Percentiles rank a stretch among this genome's conserved stretches.
Conservation (phyloP, 2,888 invertebrate species). For the Nephrotoma appendiculata region DNA sequence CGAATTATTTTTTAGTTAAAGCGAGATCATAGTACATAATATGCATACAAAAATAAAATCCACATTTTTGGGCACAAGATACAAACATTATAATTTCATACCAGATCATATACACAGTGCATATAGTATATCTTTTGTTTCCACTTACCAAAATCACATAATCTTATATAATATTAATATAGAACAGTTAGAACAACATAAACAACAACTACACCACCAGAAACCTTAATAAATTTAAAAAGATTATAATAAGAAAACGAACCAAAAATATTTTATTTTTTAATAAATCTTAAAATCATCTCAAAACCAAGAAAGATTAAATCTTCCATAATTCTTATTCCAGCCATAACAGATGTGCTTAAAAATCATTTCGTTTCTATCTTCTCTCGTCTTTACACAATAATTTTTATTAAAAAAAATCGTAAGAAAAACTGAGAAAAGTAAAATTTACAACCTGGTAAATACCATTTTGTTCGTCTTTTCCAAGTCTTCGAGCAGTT, state of each 20-base stretch:
- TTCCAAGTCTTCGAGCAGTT: not conserved
- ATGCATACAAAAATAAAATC: not conserved
- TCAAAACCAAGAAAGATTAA: not conserved
- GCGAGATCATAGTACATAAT: not conserved
- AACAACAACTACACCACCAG: not conserved
- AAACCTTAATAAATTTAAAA: not conserved
- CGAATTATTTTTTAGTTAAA: not conserved
- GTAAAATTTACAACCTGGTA: not conserved
- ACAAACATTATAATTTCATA: not conserved
- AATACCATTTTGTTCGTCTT: not conserved
- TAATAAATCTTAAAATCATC: not conserved
- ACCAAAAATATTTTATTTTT: not conserved
- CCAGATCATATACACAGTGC: not conserved
- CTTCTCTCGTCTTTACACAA: not conserved
- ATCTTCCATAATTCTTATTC: not conserved
- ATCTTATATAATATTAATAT: not conserved
- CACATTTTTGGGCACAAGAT: not conserved
- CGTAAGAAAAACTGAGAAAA: not conserved
- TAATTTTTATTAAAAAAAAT: not conserved
- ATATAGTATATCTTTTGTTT: not conserved
- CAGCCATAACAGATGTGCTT: not conserved
- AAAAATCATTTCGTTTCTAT: not conserved
- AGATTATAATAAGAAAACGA: not conserved
- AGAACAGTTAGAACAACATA: not conserved
- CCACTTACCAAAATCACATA: not conserved